Conservation (phyloP, 1,140 invertebrate species). For the Drosophila kikkawai region DNA sequence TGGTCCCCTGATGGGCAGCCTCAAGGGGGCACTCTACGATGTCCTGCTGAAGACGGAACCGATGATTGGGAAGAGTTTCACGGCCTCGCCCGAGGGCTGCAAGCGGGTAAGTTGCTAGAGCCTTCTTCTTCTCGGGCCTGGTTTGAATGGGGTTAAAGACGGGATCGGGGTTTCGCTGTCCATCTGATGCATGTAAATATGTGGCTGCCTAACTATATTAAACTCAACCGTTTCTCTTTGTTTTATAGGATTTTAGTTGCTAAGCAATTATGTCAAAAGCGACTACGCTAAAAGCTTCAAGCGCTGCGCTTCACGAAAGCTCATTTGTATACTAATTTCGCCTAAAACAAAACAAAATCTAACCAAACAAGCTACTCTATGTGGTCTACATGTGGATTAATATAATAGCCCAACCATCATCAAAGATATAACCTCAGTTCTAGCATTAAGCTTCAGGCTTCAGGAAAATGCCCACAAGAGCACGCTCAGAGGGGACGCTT, state of each 20-base stretch:
- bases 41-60: slow-evolving; percentile 85
- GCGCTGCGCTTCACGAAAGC: slow-evolving; percentile 73
- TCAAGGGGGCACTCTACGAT: slow-evolving; percentile 80
- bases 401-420: slow-evolving; percentile 54
- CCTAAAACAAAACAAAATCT: slow-evolving; percentile 60
- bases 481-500: background rate
- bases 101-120: slow-evolving; percentile 83
- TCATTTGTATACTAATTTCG: slow-evolving; percentile 84
- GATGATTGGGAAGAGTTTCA: slow-evolving; percentile 84
- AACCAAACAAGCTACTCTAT: slow-evolving; percentile 78
- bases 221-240: slow-evolving; percentile 74
- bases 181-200: slow-evolving; percentile 51
- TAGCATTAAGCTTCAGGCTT: slow-evolving; percentile 24
- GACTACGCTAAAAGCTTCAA: slow-evolving; percentile 74
- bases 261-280: slow-evolving; percentile 79
- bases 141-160: slow-evolving; percentile 2
- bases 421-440: slow-evolving; percentile 64
- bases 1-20: slow-evolving; percentile 87
- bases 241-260: slow-evolving; percentile 85
- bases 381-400: slow-evolving; percentile 82
- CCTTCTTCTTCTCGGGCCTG: background rate
- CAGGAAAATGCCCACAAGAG: slow-evolving; percentile 13
- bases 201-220: slow-evolving; percentile 64
- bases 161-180: slow-evolving; percentile 15
- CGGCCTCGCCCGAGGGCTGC: slow-evolving; percentile 84